These are phyloP conservation scores for Cephus spinipes DNA, from an alignment of 2,888 invertebrate species.

Conservation along the genomic window DNA sequence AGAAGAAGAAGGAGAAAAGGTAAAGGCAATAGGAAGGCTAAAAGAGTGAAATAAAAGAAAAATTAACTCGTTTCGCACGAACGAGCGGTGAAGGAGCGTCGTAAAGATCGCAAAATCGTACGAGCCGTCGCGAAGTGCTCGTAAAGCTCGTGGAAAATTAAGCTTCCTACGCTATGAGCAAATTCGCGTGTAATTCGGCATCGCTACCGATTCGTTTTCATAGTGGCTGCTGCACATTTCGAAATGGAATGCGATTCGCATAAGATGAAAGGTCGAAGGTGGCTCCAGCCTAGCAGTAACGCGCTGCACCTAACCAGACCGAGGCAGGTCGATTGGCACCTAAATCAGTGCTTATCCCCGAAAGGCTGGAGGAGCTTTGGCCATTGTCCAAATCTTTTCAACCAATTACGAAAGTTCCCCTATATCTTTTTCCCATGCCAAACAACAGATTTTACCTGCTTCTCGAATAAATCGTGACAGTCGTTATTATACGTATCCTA, in stretches of 20 bases:
- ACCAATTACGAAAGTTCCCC: background rate
- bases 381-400: background rate
- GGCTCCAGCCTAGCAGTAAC: background rate
- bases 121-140: background rate
- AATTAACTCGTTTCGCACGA: background rate
- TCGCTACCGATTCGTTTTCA: background rate
- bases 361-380: background rate
- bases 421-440: background rate
- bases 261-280: background rate
- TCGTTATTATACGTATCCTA: background rate
- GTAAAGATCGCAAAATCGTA: background rate
- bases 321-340: background rate
- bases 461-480: background rate
- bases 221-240: background rate
- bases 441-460: background rate
- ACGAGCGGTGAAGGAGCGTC: background rate
- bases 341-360: background rate
- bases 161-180: background rate
- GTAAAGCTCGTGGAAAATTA: background rate
- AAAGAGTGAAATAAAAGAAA: background rate
- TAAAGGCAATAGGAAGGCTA: background rate
- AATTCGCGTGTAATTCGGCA: background rate
- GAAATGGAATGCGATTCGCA: background rate
- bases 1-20: background rate
- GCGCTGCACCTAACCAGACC: background rate